Evolutionary conservation across 2,888 invertebrate genomes (phyloP).

Genomic region (Deilephila elpenor): DNA sequence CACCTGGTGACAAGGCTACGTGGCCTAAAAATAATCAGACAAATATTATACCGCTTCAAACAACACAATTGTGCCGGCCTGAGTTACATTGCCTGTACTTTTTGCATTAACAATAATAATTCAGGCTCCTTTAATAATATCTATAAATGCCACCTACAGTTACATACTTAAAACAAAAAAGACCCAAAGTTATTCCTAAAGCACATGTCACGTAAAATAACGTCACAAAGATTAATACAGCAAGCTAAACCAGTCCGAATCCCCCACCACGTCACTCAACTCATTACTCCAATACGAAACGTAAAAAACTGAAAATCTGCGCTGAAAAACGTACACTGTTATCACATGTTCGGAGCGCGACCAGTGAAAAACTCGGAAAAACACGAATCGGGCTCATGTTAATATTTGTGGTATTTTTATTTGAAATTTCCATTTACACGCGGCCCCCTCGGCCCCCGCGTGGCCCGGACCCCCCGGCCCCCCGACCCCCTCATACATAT

Average conservation of each 20-base stretch:
- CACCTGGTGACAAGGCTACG: too few species aligned
- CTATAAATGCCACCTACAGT: background rate
- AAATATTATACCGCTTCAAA: too few species aligned
- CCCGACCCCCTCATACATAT: constrained; percentile 83
- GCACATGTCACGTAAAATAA: background rate
- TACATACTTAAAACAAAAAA: background rate
- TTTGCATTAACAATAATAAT: too few species aligned
- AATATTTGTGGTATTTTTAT: constrained; percentile 85
- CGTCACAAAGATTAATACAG: background rate
- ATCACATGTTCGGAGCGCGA: constrained; percentile 66
- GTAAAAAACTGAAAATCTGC: constrained; percentile 46
- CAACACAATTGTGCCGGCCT: too few species aligned
- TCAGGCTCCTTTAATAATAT: too few species aligned
- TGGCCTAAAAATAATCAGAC: too few species aligned
- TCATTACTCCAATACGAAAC: constrained; percentile 51
- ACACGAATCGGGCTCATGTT: constrained; percentile 83
- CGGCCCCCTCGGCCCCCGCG: constrained; percentile 48
- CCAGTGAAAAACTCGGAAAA: constrained; percentile 64
- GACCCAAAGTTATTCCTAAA: background rate
- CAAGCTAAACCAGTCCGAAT: constrained; percentile 30
- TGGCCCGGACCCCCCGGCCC: constrained; percentile 62
- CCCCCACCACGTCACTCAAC: constrained; percentile 43
- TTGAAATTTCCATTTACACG: constrained; percentile 85
- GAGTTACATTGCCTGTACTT: too few species aligned
- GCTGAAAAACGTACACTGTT: constrained; percentile 59